Evolutionary conservation across 2,888 invertebrate genomes (phyloP), one percentile per base, ranked within the genome.

Genomic region (Xanthia icteritia): DNA sequence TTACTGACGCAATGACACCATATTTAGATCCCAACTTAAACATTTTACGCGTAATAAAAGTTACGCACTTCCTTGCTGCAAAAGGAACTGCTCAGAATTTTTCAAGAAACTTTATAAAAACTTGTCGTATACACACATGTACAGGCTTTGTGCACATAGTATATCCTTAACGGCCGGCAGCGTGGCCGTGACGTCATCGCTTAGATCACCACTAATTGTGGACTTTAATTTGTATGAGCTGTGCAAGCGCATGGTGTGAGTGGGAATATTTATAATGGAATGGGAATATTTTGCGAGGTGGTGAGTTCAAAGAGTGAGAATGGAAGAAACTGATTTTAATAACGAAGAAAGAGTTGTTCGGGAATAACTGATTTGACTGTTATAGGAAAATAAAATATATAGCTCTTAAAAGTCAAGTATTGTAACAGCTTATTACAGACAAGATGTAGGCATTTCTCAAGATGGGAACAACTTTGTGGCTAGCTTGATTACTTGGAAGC

Each of bases 141-240:
- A 68, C 11, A 60, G 27, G 27, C 69, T 65, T 61, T 74, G 58
- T 76, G 73, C 61, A 73, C 84, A 86, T 86, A 83, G 66, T 73
- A 75, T 85, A 84, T 80, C 84, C 84, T 86, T 84, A 86, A 76
- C 73, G 68, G 84, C 54, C 42, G 63, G 45, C 61, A 56, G 70
- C 51, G 63, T 61, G 64, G 77, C 60, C 9, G 48, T 88, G 88
- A 86, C 89, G 88, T 88, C 83, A 88, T 9, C 64, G 68, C 66
- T 91, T 91, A 91, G 90, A 89, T 91, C 91, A 91, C 85, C 88
- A 83, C 88, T 89, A 90, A 89, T 89, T 88, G 86, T 86, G 88
- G 77, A 77, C 66, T 67, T 79, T 85, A 80, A 84, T 86, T 82
- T 83, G 83, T 82, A 84, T 87, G 83, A 77, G 73, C 79, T 76